Evolutionary conservation across 2,113 vertebrate genomes (phyloP), one percentile per base, ranked within the genome.

Genomic region (Aplodontia rufa): DNA sequence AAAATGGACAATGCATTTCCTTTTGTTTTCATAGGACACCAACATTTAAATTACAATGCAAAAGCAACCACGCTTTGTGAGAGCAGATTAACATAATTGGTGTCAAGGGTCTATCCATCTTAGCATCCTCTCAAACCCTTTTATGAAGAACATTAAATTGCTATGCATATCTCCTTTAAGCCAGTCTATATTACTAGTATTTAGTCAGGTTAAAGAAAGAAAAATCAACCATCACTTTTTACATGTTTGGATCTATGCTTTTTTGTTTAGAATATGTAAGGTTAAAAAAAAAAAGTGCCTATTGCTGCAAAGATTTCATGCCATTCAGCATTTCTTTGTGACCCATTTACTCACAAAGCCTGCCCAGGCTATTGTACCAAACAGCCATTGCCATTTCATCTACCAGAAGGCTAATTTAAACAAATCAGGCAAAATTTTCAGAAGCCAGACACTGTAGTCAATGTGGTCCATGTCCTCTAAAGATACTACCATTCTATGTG

Each of bases 1-100:
- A 93, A 87, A 97, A 91, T 55, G 91, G 90, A 85, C 69, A 76
- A 82, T 87, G 74, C 78, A 53, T 91, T 92, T 79, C 45, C 58
- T 91, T 97, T 95, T 88, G 81, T 96, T 87, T 87, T 19, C 78
- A n/a, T 64, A 69, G 83, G 78, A 26, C 89, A 81, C 86, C 87
- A 96, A 95, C 40, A 49, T 96, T 86, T 66, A 64, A 91, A 97
- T 96, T 95, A 97, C 45, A 95, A 95, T 95, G 86, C 82, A 79
- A 92, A 93, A 83, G 78, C 88, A 86, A 91, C 76, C 45, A 95
- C 86, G 64, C n/a, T 0, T 72, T 76, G 64, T 24, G 62, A 40
- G 94, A 91, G 47, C 91, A 90, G 68, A 97, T 97, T 97, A 97
- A 85, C 92, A 97, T 97, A 98, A 97, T 95, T 97, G 92, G 92